A percentile compares a stretch with the other conserved stretches of the same genome.
Evolutionary conservation across 2,888 invertebrate genomes (phyloP).

Genomic region (Cheilosia grossa): DNA sequence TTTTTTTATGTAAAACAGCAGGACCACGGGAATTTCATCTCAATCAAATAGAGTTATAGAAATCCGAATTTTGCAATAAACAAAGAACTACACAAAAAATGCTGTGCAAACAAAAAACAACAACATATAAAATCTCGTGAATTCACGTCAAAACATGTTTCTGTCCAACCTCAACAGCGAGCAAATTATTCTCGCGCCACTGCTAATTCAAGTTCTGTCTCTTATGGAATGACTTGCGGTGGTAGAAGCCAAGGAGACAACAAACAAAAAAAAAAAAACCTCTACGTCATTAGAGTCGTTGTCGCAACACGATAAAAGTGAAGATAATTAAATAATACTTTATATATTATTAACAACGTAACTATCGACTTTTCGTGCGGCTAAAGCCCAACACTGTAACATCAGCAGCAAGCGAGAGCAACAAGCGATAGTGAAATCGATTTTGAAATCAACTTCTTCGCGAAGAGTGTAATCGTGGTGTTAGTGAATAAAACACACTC

Average conservation of each 20-base stretch:
- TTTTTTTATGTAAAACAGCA: constrained; percentile 1
- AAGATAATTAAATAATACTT: constrained; percentile 73
- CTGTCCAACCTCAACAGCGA: constrained; percentile 54
- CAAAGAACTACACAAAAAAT: constrained; percentile 41
- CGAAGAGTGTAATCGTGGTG: constrained; percentile 51
- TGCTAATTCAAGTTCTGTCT: constrained; percentile 62
- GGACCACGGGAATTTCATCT: constrained; percentile 1
- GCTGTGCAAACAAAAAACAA: constrained; percentile 1
- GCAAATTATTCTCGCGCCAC: constrained; percentile 69
- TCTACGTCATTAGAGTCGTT: constrained; percentile 53
- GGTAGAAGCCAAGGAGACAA: constrained; percentile 6
- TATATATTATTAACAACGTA: constrained; percentile 62
- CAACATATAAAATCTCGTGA: constrained; percentile 32
- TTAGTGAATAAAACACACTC: constrained; percentile 42
- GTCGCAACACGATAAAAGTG: constrained; percentile 59
- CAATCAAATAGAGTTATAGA: constrained; percentile 46
- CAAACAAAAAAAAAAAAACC: constrained; percentile 19
- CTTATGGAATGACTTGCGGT: constrained; percentile 15
- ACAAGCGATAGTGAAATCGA: constrained; percentile 74
- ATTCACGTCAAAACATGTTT: constrained; percentile 66
- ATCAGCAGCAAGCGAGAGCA: constrained; percentile 35
- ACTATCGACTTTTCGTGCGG: constrained; percentile 50
- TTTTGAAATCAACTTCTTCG: constrained; percentile 70
- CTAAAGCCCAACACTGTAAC: constrained; percentile 8
- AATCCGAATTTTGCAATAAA: constrained; percentile 62